phyloP scores from a whole-genome alignment of 2,797 vertebrate species.

The Percopsis omiscomaycus region DNA sequence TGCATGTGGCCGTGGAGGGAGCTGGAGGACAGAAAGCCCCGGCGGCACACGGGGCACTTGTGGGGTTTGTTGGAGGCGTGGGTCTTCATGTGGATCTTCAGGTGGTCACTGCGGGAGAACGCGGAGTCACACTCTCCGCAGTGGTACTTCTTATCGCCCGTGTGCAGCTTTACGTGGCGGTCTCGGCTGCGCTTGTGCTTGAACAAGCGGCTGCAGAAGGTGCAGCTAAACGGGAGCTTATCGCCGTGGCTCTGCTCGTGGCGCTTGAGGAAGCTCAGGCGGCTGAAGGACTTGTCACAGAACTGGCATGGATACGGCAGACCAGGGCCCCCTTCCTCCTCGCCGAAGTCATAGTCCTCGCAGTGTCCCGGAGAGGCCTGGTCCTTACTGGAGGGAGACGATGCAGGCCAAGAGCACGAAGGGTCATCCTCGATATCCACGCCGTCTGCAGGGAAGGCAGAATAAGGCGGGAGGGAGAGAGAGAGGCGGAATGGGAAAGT shows the following conservation, averaged over 20 bases:
- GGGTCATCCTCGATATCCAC: slow-evolving; percentile 97
- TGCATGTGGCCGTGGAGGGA: slow-evolving; percentile 99
- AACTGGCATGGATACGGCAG: slow-evolving; percentile 98
- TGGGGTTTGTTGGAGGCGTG: slow-evolving; percentile 99
- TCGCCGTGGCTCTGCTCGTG: slow-evolving; percentile 99
- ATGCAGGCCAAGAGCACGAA: slow-evolving; percentile 95
- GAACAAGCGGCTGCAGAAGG: slow-evolving; percentile 96
- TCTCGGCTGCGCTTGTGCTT: slow-evolving; percentile 99
- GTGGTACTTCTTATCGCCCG: slow-evolving; percentile 98
- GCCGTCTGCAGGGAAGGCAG: slow-evolving; percentile 80
- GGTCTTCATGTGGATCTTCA: slow-evolving; percentile 99
- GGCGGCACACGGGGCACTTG: slow-evolving; percentile 96
- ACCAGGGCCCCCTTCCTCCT: slow-evolving; percentile 94
- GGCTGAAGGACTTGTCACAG: slow-evolving; percentile 98
- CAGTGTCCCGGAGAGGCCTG: slow-evolving; percentile 96
- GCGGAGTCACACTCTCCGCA: slow-evolving; percentile 96
- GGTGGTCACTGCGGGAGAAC: slow-evolving; percentile 97
- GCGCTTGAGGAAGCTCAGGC: slow-evolving; percentile 97
- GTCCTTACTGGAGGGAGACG: slow-evolving; percentile 98
- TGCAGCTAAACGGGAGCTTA: slow-evolving; percentile 97
- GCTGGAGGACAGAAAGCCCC: slow-evolving; percentile 95
- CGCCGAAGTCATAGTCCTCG: slow-evolving; percentile 95
- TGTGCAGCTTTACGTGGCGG: slow-evolving; percentile 97
- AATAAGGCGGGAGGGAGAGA: slow-evolving; percentile 22
- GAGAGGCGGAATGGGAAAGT: slow-evolving; percentile 6